These are phyloP conservation scores for Catalaphyllia jardinei DNA, from an alignment of 64 coral and sea anemone genomes.

Conservation along the genomic window DNA sequence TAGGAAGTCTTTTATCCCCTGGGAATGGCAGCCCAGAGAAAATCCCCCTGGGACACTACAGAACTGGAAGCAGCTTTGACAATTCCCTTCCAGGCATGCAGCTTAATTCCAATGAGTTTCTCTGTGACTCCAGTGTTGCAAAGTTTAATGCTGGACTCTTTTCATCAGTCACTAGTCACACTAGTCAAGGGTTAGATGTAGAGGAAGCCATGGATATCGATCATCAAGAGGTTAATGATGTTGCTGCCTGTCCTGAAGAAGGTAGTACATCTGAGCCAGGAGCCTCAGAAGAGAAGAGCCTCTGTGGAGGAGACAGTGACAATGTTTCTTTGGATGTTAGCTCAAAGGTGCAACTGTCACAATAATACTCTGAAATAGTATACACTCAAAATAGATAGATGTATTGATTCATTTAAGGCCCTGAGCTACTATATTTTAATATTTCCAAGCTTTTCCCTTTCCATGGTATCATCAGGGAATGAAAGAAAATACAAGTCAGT, in stretches of 20 bases:
- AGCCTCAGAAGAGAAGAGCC: neutral
- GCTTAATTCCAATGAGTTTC: conserved; percentile 7
- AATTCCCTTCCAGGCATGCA: neutral
- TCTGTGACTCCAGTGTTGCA: neutral
- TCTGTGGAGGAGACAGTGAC: neutral
- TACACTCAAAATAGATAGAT: too few relatives aligned
- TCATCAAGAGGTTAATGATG: conserved; percentile 72
- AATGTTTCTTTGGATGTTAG: neutral
- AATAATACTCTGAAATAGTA: too few relatives aligned
- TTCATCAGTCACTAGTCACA: conserved; percentile 4
- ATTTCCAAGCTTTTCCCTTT: too few relatives aligned
- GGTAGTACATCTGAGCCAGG: neutral
- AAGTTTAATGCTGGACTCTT: conserved; percentile 44
- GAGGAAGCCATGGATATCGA: conserved; percentile 96
- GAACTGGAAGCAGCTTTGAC: neutral
- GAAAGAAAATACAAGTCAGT: too few relatives aligned
- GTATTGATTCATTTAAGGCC: too few relatives aligned
- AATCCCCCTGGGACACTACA: conserved; percentile 19
- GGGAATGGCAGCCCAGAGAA: conserved; percentile 12
- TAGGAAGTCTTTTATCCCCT: neutral
- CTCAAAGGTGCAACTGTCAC: neutral
- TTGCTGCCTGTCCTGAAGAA: neutral
- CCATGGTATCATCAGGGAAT: too few relatives aligned
- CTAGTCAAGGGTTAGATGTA: conserved; percentile 21
- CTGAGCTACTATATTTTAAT: too few relatives aligned